Conservation (phyloP, 2,797 vertebrate genomes). For the Eulemur coronatus region DNA sequence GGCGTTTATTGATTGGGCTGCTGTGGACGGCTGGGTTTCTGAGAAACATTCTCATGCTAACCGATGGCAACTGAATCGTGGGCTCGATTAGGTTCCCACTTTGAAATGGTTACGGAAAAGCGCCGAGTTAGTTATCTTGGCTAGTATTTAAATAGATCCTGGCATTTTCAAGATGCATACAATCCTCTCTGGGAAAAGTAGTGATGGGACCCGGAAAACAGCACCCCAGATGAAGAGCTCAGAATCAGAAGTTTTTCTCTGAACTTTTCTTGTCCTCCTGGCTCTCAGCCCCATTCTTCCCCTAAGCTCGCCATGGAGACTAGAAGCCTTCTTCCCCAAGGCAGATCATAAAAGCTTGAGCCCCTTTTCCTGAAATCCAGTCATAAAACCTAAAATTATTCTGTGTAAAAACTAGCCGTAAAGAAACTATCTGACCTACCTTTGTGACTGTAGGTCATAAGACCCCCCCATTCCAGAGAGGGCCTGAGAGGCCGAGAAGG, state of each 20-base stretch:
- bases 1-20: neutral
- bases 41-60: conserved; percentile 1
- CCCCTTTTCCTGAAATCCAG: neutral
- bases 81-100: neutral
- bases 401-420: no score
- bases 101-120: neutral
- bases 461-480: no score
- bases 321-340: neutral
- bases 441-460: no score
- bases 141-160: neutral
- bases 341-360: neutral
- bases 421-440: no score
- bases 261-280: neutral
- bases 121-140: neutral
- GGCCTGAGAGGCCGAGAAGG: no score
- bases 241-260: neutral
- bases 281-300: neutral
- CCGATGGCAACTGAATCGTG: neutral
- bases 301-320: neutral
- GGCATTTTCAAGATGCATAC: neutral
- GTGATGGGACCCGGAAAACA: neutral
- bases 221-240: neutral
- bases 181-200: neutral
- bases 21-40: neutral
- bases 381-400: neutral